Evolutionary conservation across 1,140 invertebrate genomes (phyloP).

Genomic region (Andricus grossulariae): DNA sequence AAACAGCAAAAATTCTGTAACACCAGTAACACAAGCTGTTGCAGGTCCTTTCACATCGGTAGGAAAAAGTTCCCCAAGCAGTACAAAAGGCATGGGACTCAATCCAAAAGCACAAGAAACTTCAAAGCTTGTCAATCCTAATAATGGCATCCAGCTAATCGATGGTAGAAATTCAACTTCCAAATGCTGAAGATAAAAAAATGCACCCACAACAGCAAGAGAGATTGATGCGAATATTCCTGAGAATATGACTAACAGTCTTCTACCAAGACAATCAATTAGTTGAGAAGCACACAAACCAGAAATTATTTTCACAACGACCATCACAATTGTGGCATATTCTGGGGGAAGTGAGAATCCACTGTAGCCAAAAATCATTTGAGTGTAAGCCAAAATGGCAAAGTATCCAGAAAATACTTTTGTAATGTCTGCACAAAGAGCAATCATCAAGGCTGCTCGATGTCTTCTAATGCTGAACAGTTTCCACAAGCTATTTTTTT

Average conservation of each 20-base stretch:
- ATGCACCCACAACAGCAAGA: conserved; percentile 78
- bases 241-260: conserved; percentile 82
- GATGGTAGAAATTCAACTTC: conserved; percentile 63
- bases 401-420: conserved; percentile 21
- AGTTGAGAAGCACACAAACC: conserved; percentile 82
- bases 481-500: conserved; percentile 7
- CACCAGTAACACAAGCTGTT: background rate
- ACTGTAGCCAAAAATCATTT: background rate
- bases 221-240: conserved; percentile 79
- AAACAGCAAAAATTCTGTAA: conserved; percentile 11
- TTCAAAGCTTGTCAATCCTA: conserved; percentile 84
- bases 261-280: conserved; percentile 86
- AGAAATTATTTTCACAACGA: conserved; percentile 84
- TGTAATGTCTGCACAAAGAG: conserved; percentile 1
- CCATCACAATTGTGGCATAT: conserved; percentile 83
- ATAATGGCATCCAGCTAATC: conserved; percentile 84
- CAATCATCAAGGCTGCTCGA: background rate
- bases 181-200: conserved; percentile 77
- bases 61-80: conserved; percentile 83
- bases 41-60: conserved; percentile 25
- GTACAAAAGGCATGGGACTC: conserved; percentile 87
- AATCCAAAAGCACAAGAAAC: conserved; percentile 84
- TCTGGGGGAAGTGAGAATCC: background rate
- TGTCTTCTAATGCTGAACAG: background rate
- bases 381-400: conserved; percentile 1